Base-by-base conservation (phyloP, 2,113 vertebrate species). In the Callopanchax toddi region DNA sequence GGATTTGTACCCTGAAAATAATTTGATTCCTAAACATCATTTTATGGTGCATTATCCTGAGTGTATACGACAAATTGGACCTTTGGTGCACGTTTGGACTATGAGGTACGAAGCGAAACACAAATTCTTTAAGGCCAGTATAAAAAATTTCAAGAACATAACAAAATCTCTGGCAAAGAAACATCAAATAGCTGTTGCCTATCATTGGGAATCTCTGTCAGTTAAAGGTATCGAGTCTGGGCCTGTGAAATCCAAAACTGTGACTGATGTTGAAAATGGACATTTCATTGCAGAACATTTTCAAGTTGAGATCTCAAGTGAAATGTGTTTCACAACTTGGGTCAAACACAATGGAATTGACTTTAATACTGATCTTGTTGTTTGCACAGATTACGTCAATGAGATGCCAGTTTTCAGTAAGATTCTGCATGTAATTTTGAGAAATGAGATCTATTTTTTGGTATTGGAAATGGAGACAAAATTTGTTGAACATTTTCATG, bases 281-380 rank as follows among this genome's bases (percentile, higher is more conserved):
- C n/a, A n/a, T n/a, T n/a, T n/a, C n/a, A n/a, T n/a, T n/a, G n/a
- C n/a, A n/a, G 20, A 46, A 11, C 20, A 46, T 46, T 46, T 46
- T 22, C 20, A 46, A 3, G 22, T 12, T 46, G 20, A 46, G 20
- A 46, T 46, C 20, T 46, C 44, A 46, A 46, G 20, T 46, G 44
- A 46, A 22, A 46, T 22, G 11, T 4, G n/a, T n/a, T n/a, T n/a
- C n/a, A n/a, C n/a, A n/a, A n/a, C n/a, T n/a, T n/a, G n/a, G n/a
- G n/a, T n/a, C n/a, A n/a, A 46, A 46, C 44, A 46, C 13, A 22
- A 46, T 22, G 44, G 44, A 60, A 70, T n/a, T n/a, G n/a, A n/a
- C n/a, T n/a, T n/a, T n/a, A n/a, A n/a, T n/a, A n/a, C n/a, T n/a
- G n/a, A n/a, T n/a, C n/a, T n/a, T n/a, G n/a, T n/a, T n/a, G n/a